A percentile compares a stretch with the other conserved stretches of the same genome.
Evolutionary conservation across 2,113 vertebrate genomes (phyloP).

Genomic region (Scomber scombrus): DNA sequence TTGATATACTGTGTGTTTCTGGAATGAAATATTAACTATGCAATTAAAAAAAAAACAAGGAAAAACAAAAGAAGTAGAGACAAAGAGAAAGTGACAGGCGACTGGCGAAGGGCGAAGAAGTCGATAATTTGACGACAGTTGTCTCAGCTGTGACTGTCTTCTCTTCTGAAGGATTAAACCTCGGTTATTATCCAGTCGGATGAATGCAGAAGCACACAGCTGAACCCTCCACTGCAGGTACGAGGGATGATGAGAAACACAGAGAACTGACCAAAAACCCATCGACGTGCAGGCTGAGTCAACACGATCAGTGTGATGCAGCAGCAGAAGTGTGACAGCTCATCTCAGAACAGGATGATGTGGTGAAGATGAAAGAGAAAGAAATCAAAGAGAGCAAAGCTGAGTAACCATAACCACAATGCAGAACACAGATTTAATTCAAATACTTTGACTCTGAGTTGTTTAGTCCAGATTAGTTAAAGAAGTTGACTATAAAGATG

Average conservation of each 20-base stretch:
- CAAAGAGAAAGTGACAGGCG: neutral
- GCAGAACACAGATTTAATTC: neutral
- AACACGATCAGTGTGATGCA: neutral
- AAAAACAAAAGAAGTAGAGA: neutral
- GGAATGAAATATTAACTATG: too few relatives aligned
- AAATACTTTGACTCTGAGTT: neutral
- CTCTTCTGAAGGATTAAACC: conserved; percentile 36
- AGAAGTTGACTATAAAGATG: too few relatives aligned
- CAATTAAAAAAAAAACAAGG: neutral
- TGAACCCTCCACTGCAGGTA: neutral
- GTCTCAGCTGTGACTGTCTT: conserved; percentile 35
- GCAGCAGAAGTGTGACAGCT: conserved; percentile 26
- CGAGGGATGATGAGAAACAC: neutral
- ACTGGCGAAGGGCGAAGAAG: neutral
- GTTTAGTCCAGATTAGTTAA: neutral
- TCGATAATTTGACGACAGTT: neutral
- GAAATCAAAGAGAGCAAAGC: neutral
- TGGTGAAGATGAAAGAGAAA: neutral
- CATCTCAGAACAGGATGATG: conserved; percentile 44
- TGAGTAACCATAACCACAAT: neutral
- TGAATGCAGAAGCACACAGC: conserved; percentile 44
- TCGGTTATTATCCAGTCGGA: conserved; percentile 19
- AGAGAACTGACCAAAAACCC: neutral
- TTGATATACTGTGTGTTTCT: too few relatives aligned
- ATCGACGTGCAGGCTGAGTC: conserved; percentile 2